Evolutionary conservation across 2,113 vertebrate species (phyloP).

Genomic region (Lophochroa leadbeateri): DNA sequence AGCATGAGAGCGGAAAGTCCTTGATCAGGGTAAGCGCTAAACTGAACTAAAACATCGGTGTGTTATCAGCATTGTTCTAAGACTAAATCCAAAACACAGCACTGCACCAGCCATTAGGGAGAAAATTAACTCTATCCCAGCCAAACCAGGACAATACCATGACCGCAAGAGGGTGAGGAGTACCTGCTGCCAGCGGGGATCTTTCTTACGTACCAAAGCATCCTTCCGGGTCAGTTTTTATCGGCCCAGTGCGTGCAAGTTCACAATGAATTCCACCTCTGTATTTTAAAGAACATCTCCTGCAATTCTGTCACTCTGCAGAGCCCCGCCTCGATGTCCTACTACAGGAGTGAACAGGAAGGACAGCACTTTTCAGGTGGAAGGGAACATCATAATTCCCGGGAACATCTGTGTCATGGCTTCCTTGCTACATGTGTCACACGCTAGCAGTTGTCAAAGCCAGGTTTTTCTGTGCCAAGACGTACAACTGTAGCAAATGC

Average conservation of each 20-base stretch:
- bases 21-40: not conserved
- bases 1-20: not conserved
- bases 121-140: not conserved
- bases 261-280: not conserved
- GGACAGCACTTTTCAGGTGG: accelerated
- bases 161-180: not conserved
- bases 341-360: not conserved
- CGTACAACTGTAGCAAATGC: not conserved
- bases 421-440: not conserved
- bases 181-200: not conserved
- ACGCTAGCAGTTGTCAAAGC: not conserved
- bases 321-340: too few species aligned
- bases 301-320: not conserved
- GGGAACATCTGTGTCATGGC: not conserved
- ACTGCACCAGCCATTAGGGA: not conserved
- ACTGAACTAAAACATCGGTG: not conserved
- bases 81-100: not conserved
- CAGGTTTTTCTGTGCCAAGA: not conserved
- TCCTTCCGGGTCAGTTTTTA: not conserved
- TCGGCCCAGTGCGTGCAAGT: not conserved
- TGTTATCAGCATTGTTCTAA: not conserved
- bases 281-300: not conserved
- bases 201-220: not conserved
- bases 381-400: accelerated
- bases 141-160: not conserved